These are phyloP conservation scores for Erebia ligea DNA, from an alignment of 2,888 invertebrate genomes.

Conservation along the genomic window DNA sequence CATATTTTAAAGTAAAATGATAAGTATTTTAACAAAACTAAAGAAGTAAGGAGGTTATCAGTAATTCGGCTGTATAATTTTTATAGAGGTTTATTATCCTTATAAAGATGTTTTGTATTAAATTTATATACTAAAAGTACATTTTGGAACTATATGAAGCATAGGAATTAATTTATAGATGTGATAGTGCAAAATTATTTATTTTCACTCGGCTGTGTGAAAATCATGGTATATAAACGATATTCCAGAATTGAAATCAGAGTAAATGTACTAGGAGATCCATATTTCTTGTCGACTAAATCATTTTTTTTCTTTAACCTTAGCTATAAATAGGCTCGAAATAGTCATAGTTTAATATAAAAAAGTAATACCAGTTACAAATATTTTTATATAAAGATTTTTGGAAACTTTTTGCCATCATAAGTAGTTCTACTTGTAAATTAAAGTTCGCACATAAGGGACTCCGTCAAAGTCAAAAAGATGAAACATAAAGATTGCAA, in stretches of 20 bases:
- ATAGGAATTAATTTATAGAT: not conserved
- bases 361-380: not conserved
- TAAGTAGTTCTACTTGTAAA: not conserved
- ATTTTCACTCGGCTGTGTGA: slow-evolving; percentile 8
- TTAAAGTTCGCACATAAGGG: not conserved
- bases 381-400: not conserved
- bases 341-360: slow-evolving; percentile 11
- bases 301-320: not conserved
- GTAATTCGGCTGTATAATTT: not conserved
- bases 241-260: not conserved
- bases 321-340: slow-evolving; percentile 11
- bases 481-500: too few species aligned
- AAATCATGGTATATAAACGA: not conserved
- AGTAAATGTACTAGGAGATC: not conserved
- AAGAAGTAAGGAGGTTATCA: too few species aligned
- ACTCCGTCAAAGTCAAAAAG: too few species aligned
- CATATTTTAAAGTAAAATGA: not conserved
- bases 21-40: not conserved
- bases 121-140: not conserved
- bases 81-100: not conserved
- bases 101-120: not conserved
- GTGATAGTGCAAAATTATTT: not conserved
- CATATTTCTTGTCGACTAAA: not conserved
- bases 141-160: slow-evolving; percentile 1
- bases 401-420: not conserved